Conservation (phyloP, 2,797 vertebrate genomes). For the Xenentodon cancila region DNA sequence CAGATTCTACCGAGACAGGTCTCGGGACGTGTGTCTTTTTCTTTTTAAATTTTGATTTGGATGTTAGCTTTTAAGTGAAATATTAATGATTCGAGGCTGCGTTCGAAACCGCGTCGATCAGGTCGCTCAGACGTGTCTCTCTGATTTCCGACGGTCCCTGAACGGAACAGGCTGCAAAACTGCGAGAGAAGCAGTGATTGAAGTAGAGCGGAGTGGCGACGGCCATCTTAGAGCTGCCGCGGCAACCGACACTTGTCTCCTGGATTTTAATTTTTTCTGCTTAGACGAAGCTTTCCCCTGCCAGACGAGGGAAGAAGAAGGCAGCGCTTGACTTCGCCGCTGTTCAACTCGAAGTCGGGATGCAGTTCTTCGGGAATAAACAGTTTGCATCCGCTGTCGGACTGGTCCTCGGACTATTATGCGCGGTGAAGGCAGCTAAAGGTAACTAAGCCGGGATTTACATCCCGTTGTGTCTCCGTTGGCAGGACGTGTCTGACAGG, state of each 20-base stretch:
- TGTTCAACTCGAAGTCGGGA: slow-evolving; percentile 76
- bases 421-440: slow-evolving; percentile 82
- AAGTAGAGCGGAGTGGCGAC: slow-evolving; percentile 77
- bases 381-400: slow-evolving; percentile 79
- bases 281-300: slow-evolving; percentile 38
- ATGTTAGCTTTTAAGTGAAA: background rate
- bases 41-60: background rate
- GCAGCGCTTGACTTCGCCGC: slow-evolving; percentile 38
- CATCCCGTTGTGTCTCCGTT: slow-evolving; percentile 31
- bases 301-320: slow-evolving; percentile 58
- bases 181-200: slow-evolving; percentile 70
- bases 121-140: accelerated
- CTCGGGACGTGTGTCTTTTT: too few relatives aligned
- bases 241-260: slow-evolving; percentile 72
- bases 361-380: slow-evolving; percentile 80
- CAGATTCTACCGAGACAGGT: too few relatives aligned
- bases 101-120: background rate
- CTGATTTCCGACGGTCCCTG: slow-evolving; percentile 37
- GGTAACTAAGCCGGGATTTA: slow-evolving; percentile 81
- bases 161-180: slow-evolving; percentile 72
- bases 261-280: slow-evolving; percentile 74
- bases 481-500: slow-evolving; percentile 12
- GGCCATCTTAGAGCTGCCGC: slow-evolving; percentile 86
- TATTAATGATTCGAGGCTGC: background rate
- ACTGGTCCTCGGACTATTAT: slow-evolving; percentile 84